These are phyloP conservation scores for Syngnathus scovelli DNA, from an alignment of 2,113 vertebrate genomes.

Conservation along the genomic window DNA sequence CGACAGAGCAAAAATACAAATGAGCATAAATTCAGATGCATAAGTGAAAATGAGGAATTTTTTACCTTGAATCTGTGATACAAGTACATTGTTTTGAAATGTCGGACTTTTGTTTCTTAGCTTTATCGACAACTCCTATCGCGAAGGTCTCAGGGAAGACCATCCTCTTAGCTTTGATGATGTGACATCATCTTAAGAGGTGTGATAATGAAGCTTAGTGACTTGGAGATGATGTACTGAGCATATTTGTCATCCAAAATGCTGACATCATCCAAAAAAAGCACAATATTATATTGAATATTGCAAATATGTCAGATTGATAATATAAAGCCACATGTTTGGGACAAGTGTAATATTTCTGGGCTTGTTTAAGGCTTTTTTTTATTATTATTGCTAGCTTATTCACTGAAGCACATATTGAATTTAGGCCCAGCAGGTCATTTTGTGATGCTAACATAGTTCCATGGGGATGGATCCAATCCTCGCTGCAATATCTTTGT, in stretches of 20 bases:
- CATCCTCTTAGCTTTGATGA: neutral
- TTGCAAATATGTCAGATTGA: neutral
- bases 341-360: neutral
- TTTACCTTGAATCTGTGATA: too few relatives aligned
- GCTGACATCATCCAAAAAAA: too few relatives aligned
- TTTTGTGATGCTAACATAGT: neutral
- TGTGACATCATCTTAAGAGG: neutral
- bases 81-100: too few relatives aligned
- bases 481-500: conserved; percentile 10
- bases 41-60: too few relatives aligned
- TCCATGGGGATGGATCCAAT: neutral
- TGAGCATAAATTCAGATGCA: too few relatives aligned
- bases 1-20: too few relatives aligned
- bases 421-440: conserved; percentile 12
- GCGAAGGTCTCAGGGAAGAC: neutral
- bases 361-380: neutral
- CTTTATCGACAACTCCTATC: too few relatives aligned
- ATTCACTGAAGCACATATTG: conserved; percentile 9
- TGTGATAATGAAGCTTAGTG: neutral
- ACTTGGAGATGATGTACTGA: neutral
- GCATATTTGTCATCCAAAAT: conserved; percentile 9
- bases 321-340: neutral
- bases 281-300: neutral
- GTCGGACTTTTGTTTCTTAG: too few relatives aligned
- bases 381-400: neutral